Evolutionary conservation across 2,113 vertebrate genomes (phyloP).

Genomic region (Anhinga anhinga): DNA sequence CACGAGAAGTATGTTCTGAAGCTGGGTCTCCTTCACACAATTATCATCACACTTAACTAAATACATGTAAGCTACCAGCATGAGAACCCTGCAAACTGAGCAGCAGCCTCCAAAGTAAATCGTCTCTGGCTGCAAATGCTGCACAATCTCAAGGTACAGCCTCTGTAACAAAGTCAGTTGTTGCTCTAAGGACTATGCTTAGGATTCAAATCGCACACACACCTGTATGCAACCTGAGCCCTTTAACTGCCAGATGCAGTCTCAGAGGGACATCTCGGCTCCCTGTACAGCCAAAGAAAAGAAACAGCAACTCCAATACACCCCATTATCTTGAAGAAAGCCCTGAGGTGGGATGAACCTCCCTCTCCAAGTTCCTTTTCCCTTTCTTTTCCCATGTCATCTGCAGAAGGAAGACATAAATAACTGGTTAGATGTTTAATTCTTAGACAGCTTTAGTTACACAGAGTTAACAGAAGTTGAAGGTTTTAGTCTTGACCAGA

Average conservation of each 20-base stretch:
- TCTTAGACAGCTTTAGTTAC: background rate
- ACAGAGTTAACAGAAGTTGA: background rate
- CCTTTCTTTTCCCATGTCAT: background rate
- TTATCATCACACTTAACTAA: background rate
- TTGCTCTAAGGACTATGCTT: background rate
- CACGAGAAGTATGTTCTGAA: background rate
- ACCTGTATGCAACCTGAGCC: background rate
- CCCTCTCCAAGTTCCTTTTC: background rate
- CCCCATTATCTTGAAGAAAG: background rate
- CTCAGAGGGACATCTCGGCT: background rate
- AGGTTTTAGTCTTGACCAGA: background rate
- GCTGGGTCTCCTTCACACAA: background rate
- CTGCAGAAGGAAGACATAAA: background rate
- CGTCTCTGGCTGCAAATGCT: background rate
- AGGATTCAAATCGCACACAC: background rate
- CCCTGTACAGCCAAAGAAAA: background rate
- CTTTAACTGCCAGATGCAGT: background rate
- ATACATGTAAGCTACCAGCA: background rate
- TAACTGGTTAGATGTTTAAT: background rate
- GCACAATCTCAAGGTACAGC: background rate
- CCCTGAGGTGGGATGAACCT: background rate
- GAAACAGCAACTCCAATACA: background rate
- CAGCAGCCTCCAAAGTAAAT: background rate
- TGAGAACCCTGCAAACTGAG: background rate
- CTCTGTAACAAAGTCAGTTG: background rate